Conservation (phyloP, 2,797 vertebrate genomes). For the Moxostoma hubbsi region DNA sequence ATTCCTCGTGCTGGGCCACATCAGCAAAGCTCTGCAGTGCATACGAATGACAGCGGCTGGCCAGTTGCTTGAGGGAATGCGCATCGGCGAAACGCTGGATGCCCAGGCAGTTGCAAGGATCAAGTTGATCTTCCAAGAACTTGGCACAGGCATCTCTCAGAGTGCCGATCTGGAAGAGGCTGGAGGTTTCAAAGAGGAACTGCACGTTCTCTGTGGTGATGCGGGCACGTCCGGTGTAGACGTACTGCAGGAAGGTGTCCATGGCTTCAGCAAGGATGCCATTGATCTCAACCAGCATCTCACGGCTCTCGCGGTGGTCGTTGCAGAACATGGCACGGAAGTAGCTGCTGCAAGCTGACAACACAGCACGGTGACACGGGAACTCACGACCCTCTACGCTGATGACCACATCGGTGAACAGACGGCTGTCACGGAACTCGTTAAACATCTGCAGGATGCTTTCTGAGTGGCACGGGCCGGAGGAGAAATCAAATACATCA, state of each 20-base stretch:
- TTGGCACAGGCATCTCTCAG: constrained; percentile 95
- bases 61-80: constrained; percentile 92
- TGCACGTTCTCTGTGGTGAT: constrained; percentile 98
- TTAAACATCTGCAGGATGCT: constrained; percentile 96
- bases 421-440: constrained; percentile 91
- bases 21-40: constrained; percentile 90
- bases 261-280: constrained; percentile 95
- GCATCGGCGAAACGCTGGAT: constrained; percentile 96
- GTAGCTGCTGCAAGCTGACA: constrained; percentile 96
- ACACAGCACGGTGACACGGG: constrained; percentile 94
- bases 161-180: constrained; percentile 92
- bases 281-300: constrained; percentile 98
- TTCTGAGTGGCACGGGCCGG: constrained; percentile 92
- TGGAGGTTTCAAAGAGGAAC: constrained; percentile 96
- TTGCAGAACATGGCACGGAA: constrained; percentile 99
- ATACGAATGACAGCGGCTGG: constrained; percentile 89
- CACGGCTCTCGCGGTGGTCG: constrained; percentile 93
- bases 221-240: constrained; percentile 94
- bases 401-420: constrained; percentile 98
- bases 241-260: constrained; percentile 95
- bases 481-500: constrained; percentile 93
- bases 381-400: constrained; percentile 96
- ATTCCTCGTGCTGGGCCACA: constrained; percentile 94
- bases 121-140: constrained; percentile 96
- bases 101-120: constrained; percentile 96